Conservation (phyloP, 1,140 invertebrate species). For the Himalopsyche phryganea region DNA sequence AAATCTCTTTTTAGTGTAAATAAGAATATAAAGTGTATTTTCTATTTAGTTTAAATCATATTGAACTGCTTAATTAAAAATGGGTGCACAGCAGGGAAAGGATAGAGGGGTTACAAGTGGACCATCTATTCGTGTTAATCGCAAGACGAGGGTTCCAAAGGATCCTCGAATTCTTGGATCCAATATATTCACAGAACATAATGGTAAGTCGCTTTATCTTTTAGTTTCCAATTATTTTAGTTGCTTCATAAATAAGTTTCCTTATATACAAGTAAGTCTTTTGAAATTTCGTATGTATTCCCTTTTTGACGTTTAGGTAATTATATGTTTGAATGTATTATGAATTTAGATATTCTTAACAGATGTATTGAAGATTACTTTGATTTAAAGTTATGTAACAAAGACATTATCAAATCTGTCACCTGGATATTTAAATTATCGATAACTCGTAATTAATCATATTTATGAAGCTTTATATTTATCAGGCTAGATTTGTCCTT, state of each 20-base stretch:
- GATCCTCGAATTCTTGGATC: slow-evolving; percentile 62
- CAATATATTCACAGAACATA: slow-evolving; percentile 75
- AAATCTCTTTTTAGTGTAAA: slow-evolving; percentile 4
- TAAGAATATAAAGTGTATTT: slow-evolving; percentile 18
- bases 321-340: too few species aligned
- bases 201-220: slow-evolving; percentile 53
- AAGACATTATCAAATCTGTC: too few species aligned
- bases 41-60: neutral
- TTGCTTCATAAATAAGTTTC: neutral
- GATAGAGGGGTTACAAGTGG: slow-evolving; percentile 59
- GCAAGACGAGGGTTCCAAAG: slow-evolving; percentile 60
- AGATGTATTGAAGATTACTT: too few species aligned
- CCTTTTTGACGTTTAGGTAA: too few species aligned
- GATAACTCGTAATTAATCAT: too few species aligned
- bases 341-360: too few species aligned
- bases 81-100: slow-evolving; percentile 75
- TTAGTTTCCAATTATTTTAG: neutral
- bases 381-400: too few species aligned
- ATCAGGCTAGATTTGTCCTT: too few species aligned
- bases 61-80: slow-evolving; percentile 35
- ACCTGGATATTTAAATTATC: too few species aligned
- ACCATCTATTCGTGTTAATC: slow-evolving; percentile 56
- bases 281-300: neutral
- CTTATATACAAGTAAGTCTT: neutral
- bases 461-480: too few species aligned